Evolutionary conservation across 1,140 invertebrate species (phyloP).

Genomic region (Ceratina japonica): DNA sequence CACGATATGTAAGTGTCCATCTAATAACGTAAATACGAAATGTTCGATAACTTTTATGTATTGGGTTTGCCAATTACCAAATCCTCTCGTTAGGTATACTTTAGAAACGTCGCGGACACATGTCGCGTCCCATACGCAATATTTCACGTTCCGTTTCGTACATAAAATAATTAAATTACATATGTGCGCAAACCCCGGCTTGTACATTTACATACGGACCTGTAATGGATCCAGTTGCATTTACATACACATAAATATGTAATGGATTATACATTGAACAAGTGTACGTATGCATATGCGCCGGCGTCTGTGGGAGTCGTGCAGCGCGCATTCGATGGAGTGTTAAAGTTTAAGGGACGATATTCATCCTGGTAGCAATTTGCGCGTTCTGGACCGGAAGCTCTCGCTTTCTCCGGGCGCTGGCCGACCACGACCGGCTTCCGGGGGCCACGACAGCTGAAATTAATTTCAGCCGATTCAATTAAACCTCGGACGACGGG

Average conservation of each 20-base stretch:
- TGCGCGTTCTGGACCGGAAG: conserved; percentile 56
- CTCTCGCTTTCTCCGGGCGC: conserved; percentile 51
- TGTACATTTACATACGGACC: too few relatives aligned
- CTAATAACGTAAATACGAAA: too few relatives aligned
- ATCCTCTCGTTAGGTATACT: too few relatives aligned
- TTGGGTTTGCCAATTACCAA: too few relatives aligned
- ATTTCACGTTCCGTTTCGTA: too few relatives aligned
- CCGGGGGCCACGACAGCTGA: conserved; percentile 68
- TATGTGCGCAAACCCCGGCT: too few relatives aligned
- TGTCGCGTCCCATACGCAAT: too few relatives aligned
- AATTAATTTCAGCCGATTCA: conserved; percentile 77
- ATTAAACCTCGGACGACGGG: conserved; percentile 71
- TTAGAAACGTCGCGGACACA: too few relatives aligned
- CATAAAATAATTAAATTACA: too few relatives aligned
- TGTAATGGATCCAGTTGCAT: not conserved
- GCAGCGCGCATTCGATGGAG: conserved; percentile 42
- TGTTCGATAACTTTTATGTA: too few relatives aligned
- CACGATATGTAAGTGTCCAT: too few relatives aligned
- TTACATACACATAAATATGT: not conserved
- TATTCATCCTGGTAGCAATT: conserved; percentile 61
- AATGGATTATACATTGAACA: too few relatives aligned
- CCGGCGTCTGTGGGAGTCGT: not conserved
- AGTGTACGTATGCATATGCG: not conserved
- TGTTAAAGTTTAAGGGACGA: conserved; percentile 62
- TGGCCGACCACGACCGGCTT: conserved; percentile 39